phyloP scores from a whole-genome alignment of 2,797 vertebrate species.

The Podarcis lilfordi region DNA sequence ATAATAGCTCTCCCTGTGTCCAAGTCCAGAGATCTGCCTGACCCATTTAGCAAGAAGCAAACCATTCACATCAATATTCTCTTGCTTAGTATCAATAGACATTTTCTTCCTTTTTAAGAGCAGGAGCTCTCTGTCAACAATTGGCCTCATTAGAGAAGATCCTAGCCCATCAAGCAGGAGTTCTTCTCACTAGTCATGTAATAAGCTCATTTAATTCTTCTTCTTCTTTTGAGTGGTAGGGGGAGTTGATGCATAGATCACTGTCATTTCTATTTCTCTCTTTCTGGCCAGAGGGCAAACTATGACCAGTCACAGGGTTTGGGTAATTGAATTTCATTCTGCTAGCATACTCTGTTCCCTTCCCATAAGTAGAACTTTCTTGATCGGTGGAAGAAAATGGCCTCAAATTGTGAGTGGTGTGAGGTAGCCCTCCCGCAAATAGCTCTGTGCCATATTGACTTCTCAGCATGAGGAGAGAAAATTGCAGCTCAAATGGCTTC shows the following conservation, averaged over 20 bases:
- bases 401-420: constrained; percentile 59
- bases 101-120: background rate
- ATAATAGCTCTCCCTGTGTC: background rate
- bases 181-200: background rate
- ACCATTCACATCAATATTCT: background rate
- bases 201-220: constrained; percentile 15
- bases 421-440: constrained; percentile 55
- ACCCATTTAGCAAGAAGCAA: background rate
- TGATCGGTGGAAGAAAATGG: constrained; percentile 68
- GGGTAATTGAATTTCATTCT: constrained; percentile 62
- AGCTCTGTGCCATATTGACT: constrained; percentile 64
- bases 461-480: constrained; percentile 63
- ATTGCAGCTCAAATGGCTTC: constrained; percentile 46
- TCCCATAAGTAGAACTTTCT: constrained; percentile 59
- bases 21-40: background rate
- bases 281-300: constrained; percentile 39
- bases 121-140: background rate
- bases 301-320: constrained; percentile 15
- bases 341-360: constrained; percentile 41
- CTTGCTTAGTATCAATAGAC: background rate
- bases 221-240: too few relatives aligned
- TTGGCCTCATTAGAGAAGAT: constrained; percentile 13
- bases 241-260: background rate
- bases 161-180: background rate
- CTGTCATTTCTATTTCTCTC: background rate